Conservation (phyloP, 2,888 invertebrate species). For the Neoascia interrupta region DNA sequence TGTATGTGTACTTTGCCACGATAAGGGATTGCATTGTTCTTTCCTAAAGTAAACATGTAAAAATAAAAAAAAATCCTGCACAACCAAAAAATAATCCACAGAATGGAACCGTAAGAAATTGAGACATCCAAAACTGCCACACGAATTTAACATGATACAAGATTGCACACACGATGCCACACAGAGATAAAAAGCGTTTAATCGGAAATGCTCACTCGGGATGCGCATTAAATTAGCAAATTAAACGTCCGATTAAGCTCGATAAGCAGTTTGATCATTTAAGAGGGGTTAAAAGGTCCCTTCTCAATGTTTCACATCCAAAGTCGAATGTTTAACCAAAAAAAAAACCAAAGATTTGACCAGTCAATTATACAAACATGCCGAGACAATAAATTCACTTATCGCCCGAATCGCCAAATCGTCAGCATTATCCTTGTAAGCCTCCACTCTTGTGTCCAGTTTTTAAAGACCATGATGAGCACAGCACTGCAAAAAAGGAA, state of each 20-base stretch:
- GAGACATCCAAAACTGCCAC: conserved; percentile 34
- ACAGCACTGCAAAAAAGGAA: conserved; percentile 11
- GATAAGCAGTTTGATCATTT: conserved; percentile 50
- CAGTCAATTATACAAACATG: conserved; percentile 63
- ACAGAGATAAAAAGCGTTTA: conserved; percentile 18
- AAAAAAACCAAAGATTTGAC: conserved; percentile 1
- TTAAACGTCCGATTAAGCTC: conserved; percentile 60
- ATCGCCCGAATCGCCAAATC: conserved; percentile 67
- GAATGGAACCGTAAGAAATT: conserved; percentile 39
- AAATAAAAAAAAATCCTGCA: too few species aligned
- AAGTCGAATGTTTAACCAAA: conserved; percentile 38
- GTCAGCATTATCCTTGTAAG: conserved; percentile 41
- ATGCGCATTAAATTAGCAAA: conserved; percentile 69
- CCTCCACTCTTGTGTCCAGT: neutral
- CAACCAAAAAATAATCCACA: too few species aligned
- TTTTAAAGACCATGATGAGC: conserved; percentile 40
- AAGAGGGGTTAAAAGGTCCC: neutral
- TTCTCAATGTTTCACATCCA: neutral
- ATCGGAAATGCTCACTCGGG: conserved; percentile 51
- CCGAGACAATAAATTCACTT: conserved; percentile 68
- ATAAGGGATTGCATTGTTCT: too few species aligned
- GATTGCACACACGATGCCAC: conserved; percentile 4
- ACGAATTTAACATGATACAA: conserved; percentile 41
- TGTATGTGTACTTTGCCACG: too few species aligned
- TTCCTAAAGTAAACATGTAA: too few species aligned